Evolutionary conservation across 1,140 invertebrate species (phyloP).

Genomic region (Calliphora vicina): DNA sequence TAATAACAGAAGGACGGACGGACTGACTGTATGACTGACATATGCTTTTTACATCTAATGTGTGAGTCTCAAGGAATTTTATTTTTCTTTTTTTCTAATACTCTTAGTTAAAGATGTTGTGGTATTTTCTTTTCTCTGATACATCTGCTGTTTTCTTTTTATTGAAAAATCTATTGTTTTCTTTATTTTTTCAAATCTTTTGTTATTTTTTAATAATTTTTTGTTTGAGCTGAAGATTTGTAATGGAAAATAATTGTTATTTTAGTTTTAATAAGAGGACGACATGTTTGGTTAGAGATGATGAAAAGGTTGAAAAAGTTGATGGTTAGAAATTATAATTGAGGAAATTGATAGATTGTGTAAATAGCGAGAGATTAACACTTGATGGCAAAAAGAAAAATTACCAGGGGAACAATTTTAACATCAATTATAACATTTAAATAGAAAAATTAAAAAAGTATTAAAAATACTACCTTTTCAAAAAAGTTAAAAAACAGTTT

Average conservation of each 20-base stretch:
- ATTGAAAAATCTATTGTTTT: conserved; percentile 5
- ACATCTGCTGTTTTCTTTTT: conserved; percentile 29
- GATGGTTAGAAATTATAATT: no score
- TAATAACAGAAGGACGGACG: background rate
- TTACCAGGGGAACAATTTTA: no score
- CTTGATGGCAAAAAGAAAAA: background rate
- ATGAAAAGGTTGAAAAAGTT: background rate
- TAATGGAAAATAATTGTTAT: background rate
- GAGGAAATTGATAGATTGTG: no score
- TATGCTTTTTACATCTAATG: background rate
- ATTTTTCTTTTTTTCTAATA: background rate
- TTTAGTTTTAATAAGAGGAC: background rate
- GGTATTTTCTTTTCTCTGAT: background rate
- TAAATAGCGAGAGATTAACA: background rate
- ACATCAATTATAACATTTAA: no score
- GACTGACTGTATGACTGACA: background rate
- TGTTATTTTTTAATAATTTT: background rate
- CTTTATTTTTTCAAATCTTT: background rate
- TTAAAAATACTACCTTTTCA: no score
- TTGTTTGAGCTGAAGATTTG: background rate
- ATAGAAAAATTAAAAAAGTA: no score
- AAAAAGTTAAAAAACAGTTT: no score
- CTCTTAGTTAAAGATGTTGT: background rate
- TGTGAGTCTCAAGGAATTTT: background rate
- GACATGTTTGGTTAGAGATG: background rate